Conservation (phyloP, 2,113 vertebrate genomes). For the Amblyopsis rosae region DNA sequence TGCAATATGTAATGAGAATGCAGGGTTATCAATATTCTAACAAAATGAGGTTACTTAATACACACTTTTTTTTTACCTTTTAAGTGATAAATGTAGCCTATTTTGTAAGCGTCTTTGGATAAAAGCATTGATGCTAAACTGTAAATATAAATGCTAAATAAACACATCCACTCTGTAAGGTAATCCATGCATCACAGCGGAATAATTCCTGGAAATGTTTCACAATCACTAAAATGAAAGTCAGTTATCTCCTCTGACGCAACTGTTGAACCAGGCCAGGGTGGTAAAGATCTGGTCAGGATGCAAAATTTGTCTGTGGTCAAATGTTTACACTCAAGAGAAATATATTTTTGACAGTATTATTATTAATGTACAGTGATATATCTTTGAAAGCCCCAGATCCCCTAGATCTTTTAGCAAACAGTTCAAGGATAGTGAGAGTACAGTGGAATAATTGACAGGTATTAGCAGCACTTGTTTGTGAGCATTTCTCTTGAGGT, state of each 20-base stretch:
- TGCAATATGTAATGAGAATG: too few relatives aligned
- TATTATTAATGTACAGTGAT: constrained; percentile 24
- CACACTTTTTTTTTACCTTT: too few relatives aligned
- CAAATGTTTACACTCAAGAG: constrained; percentile 43
- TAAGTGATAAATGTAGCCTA: too few relatives aligned
- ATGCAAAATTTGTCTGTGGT: constrained; percentile 55
- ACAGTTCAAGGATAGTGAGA: constrained; percentile 29
- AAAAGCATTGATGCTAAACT: constrained; percentile 1
- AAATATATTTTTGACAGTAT: constrained; percentile 35
- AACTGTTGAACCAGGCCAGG: constrained; percentile 33
- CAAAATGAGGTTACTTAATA: too few relatives aligned
- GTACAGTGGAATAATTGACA: constrained; percentile 27
- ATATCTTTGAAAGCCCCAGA: constrained; percentile 41
- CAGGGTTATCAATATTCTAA: too few relatives aligned
- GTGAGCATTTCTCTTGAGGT: constrained; percentile 28
- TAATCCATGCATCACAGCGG: constrained; percentile 1
- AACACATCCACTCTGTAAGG: too few relatives aligned
- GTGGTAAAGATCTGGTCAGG: constrained; percentile 39
- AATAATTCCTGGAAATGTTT: constrained; percentile 50
- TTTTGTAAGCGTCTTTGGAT: not conserved
- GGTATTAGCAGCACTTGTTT: constrained; percentile 33
- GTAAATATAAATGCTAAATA: not conserved
- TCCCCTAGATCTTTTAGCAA: constrained; percentile 5
- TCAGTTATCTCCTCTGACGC: constrained; percentile 32
- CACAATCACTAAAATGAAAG: constrained; percentile 43